Percentiles rank a stretch among this genome's conserved stretches.
Conservation (phyloP, 2,113 vertebrate genomes). For the Xiphorhynchus elegans region DNA sequence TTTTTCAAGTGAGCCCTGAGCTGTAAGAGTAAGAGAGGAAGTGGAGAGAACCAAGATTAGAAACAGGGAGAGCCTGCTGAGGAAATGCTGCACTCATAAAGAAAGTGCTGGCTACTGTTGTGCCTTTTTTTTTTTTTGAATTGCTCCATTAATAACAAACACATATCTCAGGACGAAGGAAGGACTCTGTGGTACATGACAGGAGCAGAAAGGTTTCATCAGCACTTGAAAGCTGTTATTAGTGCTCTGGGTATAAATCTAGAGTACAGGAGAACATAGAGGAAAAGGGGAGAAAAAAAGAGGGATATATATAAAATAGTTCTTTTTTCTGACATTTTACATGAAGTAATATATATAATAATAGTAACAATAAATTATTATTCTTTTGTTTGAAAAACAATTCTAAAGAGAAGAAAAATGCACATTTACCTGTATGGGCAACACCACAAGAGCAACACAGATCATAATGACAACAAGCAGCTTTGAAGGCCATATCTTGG, state of each 20-base stretch:
- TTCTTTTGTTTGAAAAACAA: neutral
- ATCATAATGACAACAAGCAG: conserved; percentile 89
- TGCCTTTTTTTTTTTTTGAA: neutral
- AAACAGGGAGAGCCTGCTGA: conserved; percentile 33
- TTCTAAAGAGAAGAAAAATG: neutral
- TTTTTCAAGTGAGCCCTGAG: conserved; percentile 14
- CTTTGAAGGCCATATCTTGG: conserved; percentile 87
- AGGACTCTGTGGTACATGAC: neutral
- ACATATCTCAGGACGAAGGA: neutral
- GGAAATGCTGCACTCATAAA: conserved; percentile 21
- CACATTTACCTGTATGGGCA: conserved; percentile 84
- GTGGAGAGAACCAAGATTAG: conserved; percentile 25
- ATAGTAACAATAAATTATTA: neutral
- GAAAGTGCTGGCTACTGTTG: conserved; percentile 23
- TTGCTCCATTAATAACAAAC: neutral
- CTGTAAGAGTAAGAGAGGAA: conserved; percentile 37
- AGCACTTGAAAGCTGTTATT: neutral
- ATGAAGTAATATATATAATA: neutral
- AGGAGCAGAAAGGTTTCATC: neutral
- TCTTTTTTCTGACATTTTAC: neutral
- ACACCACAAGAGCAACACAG: conserved; percentile 85
- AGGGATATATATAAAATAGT: neutral
- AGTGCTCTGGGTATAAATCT: neutral
- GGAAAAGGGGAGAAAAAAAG: neutral
- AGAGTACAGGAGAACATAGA: neutral